Conservation (phyloP, 2,113 vertebrate species). For the Oreochromis niloticus region DNA sequence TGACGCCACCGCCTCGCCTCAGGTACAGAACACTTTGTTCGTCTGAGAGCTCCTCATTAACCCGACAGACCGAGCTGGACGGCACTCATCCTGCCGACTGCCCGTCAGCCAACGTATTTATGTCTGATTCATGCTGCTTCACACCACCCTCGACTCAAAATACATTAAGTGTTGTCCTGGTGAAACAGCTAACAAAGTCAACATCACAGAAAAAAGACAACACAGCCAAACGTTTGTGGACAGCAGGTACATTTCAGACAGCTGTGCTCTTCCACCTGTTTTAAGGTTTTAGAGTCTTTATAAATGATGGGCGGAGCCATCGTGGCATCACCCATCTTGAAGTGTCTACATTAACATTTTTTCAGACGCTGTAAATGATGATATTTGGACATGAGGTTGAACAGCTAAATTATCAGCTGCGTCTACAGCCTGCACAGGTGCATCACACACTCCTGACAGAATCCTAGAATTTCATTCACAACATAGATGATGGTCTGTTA, state of each 20-base stretch:
- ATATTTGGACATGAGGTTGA: accelerated
- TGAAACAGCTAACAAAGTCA: background rate
- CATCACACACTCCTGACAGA: background rate
- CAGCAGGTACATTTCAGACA: background rate
- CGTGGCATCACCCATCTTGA: background rate
- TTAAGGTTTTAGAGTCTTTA: background rate
- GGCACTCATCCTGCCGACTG: background rate
- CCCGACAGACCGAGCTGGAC: background rate
- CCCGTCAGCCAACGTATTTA: background rate
- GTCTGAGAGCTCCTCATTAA: background rate
- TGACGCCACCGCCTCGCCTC: background rate
- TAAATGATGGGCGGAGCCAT: background rate
- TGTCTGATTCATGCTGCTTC: background rate
- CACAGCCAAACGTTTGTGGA: background rate
- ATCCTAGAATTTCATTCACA: background rate
- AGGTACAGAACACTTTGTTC: background rate
- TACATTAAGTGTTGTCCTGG: background rate
- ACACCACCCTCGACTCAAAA: background rate
- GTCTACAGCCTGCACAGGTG: background rate
- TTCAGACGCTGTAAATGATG: background rate
- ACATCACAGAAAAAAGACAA: background rate
- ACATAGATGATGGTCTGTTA: background rate
- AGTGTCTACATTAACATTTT: background rate
- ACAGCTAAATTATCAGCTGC: background rate
- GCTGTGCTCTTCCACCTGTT: background rate